These are phyloP conservation scores for Chamaea fasciata DNA, from an alignment of 2,113 vertebrate genomes.

Conservation along the genomic window DNA sequence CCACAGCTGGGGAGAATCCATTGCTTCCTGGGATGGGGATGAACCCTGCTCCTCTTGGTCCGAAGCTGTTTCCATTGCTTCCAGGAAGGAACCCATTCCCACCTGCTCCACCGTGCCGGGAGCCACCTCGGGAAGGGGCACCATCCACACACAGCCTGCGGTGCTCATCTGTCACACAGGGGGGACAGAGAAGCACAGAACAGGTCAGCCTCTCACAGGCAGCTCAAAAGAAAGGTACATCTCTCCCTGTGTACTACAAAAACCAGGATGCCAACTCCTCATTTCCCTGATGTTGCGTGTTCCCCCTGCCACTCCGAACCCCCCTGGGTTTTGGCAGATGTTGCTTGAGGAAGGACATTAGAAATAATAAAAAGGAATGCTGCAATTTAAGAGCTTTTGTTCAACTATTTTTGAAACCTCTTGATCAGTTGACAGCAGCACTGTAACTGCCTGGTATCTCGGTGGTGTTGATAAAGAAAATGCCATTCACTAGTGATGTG, in stretches of 20 bases:
- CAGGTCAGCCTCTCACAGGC: neutral
- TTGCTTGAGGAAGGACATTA: neutral
- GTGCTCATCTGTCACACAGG: slow-evolving; percentile 73
- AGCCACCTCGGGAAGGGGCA: slow-evolving; percentile 51
- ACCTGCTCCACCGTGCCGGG: slow-evolving; percentile 61
- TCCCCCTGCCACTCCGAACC: neutral
- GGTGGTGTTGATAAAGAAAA: neutral
- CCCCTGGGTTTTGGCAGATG: neutral
- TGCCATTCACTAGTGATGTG: neutral
- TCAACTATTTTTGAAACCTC: neutral
- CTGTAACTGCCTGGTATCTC: neutral
- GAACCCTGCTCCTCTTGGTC: slow-evolving; percentile 65
- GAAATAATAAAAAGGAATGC: neutral
- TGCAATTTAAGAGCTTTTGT: neutral
- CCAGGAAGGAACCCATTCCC: slow-evolving; percentile 50
- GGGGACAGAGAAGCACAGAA: neutral
- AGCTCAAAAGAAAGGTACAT: neutral
- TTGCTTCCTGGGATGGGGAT: slow-evolving; percentile 73
- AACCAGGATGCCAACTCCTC: neutral
- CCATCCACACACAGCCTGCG: slow-evolving; percentile 75
- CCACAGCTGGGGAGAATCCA: slow-evolving; percentile 68
- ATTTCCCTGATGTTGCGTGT: fast-evolving
- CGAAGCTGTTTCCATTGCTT: slow-evolving; percentile 62
- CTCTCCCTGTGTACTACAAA: neutral
- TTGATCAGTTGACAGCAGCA: neutral